Evolutionary conservation across 2,113 vertebrate species (phyloP), one percentile per base, ranked within the genome.

Genomic region (Eulacestoma nigropectus): DNA sequence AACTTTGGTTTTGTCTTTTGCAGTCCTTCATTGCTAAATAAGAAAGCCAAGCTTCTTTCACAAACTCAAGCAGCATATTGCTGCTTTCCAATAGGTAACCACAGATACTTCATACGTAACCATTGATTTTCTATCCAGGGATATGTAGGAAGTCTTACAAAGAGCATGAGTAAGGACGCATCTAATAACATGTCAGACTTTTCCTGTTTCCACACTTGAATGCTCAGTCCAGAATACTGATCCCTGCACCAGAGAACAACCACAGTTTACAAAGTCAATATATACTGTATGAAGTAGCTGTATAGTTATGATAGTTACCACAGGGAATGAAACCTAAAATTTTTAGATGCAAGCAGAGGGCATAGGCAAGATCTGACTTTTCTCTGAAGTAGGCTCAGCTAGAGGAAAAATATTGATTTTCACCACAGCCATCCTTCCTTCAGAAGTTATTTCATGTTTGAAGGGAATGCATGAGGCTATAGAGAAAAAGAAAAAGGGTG

Each of bases 401-500:
- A 83, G 59, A 92, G 95, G 96, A 95, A 96, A 95, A 95, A 77
- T 95, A 97, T 93, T 95, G 96, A 98, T 97, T 97, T 96, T 96
- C 94, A 97, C 94, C 89, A 80, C 92, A 95, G 96, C 93, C 64
- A 65, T 94, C 93, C 91, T 87, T 91, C 89, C 91, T 94, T 97
- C 97, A 96, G 95, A 97, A 95, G 95, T 95, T 95, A 94, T 96
- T 96, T 97, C 92, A 96, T 95, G 91, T 97, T 96, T 87, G 92
- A 97, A 97, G 96, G 94, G 89, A 96, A 93, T 90, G 82, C 62
- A 68, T 93, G 90, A 92, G 75, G 78, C 95, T 93, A 59, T 53
- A 87, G 75, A 92, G 93, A 68, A 87, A 84, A 89, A 90, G 94
- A 90, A 93, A 95, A 90, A 83, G 50, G 18, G 11, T 77, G 76